Percentiles rank a stretch among this genome's conserved stretches.
Evolutionary conservation across 2,888 invertebrate species (phyloP).

Genomic region (Petrolisthes cinctipes): DNA sequence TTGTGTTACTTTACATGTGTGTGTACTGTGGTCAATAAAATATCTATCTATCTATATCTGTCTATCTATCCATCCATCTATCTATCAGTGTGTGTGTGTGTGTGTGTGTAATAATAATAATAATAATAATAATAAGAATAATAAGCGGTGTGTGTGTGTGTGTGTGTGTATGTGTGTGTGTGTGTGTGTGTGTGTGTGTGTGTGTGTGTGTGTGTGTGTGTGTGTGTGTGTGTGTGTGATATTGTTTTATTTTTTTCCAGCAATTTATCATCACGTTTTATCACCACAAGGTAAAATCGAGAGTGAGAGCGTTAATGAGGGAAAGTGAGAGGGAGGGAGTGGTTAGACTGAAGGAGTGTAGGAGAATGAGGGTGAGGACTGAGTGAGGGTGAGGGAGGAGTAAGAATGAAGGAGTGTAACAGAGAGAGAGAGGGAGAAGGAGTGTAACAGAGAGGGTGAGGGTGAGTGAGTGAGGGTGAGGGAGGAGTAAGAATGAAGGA

Average conservation of each 20-base stretch:
- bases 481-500: background rate
- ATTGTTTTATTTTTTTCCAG: background rate
- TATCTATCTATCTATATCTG: no score
- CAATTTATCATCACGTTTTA: background rate
- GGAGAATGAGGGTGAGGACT: no score
- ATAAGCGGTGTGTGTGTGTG: slow-evolving; percentile 13
- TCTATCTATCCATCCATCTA: no score
- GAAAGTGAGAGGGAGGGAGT: background rate
- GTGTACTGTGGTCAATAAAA: no score
- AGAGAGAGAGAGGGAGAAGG: background rate
- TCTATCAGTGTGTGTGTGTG: background rate
- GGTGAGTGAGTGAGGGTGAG: background rate
- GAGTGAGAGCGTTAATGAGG: background rate
- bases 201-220: background rate
- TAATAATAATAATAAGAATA: no score
- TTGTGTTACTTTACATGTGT: no score
- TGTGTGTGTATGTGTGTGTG: slow-evolving; percentile 15
- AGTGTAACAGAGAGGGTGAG: no score
- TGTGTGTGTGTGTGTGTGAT: slow-evolving; percentile 2
- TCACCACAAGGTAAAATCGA: background rate
- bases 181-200: background rate
- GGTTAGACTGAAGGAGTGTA: no score
- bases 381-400: background rate
- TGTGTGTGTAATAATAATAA: no score
- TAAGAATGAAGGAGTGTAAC: background rate